These are phyloP conservation scores for Xestobium rufovillosum DNA, from an alignment of 2,888 invertebrate genomes.

Conservation along the genomic window DNA sequence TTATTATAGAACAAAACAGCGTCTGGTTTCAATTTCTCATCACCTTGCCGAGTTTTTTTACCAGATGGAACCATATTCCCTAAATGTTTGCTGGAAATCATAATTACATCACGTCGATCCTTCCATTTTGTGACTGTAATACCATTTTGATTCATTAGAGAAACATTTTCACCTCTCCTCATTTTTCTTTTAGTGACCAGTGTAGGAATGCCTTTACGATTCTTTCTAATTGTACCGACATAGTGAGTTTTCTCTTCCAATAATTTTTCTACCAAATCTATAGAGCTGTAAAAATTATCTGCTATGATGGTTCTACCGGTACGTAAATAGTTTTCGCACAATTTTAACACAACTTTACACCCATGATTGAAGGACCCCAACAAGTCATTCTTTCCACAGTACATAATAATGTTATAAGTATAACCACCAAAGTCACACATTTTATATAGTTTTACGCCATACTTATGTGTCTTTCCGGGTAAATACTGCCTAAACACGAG, in stretches of 20 bases:
- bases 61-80: background rate
- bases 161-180: background rate
- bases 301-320: background rate
- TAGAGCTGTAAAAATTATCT: background rate
- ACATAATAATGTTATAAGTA: constrained; percentile 12
- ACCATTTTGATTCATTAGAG: background rate
- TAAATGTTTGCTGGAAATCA: background rate
- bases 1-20: too few species aligned
- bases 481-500: constrained; percentile 31
- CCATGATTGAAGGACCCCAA: too few species aligned
- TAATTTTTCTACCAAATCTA: background rate
- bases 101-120: constrained; percentile 1
- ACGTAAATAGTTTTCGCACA: constrained; percentile 2
- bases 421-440: constrained; percentile 32
- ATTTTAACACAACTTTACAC: constrained; percentile 3
- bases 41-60: too few species aligned
- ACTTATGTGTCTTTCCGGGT: constrained; percentile 29
- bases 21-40: too few species aligned
- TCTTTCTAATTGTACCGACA: background rate
- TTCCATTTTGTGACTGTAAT: background rate
- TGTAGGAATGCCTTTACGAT: background rate
- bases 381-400: constrained; percentile 12
- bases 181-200: background rate
- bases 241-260: background rate
- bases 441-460: constrained; percentile 25